Percentiles rank a stretch among this genome's conserved stretches.
Conservation (phyloP, 2,888 invertebrate genomes). For the Pelosia muscerda region DNA sequence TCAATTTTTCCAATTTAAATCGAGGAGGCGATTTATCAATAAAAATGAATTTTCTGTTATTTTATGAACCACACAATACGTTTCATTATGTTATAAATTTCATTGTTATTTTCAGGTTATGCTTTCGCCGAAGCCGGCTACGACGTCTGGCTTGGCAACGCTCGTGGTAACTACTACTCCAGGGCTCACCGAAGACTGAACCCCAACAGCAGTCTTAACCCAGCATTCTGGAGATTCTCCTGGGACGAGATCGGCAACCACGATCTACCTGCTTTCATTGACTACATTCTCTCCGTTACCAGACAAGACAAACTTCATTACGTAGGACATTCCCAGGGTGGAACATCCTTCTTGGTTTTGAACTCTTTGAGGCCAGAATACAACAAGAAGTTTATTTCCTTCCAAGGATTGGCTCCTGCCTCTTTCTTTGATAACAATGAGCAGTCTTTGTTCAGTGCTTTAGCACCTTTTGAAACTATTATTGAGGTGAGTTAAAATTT, state of each 20-base stretch:
- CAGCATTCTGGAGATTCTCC: constrained; percentile 70
- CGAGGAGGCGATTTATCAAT: too few relatives aligned
- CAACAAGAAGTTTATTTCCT: constrained; percentile 67
- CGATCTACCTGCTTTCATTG: constrained; percentile 66
- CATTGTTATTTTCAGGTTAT: constrained; percentile 56
- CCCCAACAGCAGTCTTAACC: constrained; percentile 55
- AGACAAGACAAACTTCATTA: constrained; percentile 67
- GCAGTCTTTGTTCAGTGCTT: constrained; percentile 42
- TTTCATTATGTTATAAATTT: not conserved
- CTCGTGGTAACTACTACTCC: constrained; percentile 90
- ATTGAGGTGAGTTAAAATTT: constrained; percentile 57
- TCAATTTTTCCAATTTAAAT: too few relatives aligned
- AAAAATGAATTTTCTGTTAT: too few relatives aligned
- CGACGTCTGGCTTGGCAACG: constrained; percentile 93
- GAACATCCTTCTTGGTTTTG: constrained; percentile 71
- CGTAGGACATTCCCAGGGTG: constrained; percentile 76
- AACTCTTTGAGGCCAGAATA: constrained; percentile 72
- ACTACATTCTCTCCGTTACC: constrained; percentile 58
- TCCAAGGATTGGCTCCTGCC: constrained; percentile 77
- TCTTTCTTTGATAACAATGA: constrained; percentile 64
- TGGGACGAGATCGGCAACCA: constrained; percentile 72
- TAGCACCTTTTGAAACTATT: constrained; percentile 56
- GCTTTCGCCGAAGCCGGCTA: constrained; percentile 88
- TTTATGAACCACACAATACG: too few relatives aligned
- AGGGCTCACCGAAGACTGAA: constrained; percentile 59